Conservation (phyloP, 2,888 invertebrate genomes). For the Dasypogon diadema region DNA sequence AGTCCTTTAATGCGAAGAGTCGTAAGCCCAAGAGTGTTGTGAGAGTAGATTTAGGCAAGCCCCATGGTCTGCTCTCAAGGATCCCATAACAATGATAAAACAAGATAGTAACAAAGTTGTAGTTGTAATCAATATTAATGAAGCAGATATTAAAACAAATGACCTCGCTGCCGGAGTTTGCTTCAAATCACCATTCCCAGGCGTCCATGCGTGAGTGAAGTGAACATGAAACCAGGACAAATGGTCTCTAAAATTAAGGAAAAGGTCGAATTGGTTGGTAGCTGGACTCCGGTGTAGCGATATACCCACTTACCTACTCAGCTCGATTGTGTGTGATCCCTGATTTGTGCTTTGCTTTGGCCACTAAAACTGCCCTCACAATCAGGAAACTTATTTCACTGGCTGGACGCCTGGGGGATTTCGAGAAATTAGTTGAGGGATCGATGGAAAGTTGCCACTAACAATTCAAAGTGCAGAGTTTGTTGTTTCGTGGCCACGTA, state of each 20-base stretch:
- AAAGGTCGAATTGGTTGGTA: slow-evolving; percentile 8
- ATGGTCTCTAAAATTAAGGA: slow-evolving; percentile 50
- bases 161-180: slow-evolving; percentile 30
- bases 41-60: slow-evolving; percentile 17
- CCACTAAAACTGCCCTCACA: slow-evolving; percentile 27
- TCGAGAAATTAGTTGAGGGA: slow-evolving; percentile 49
- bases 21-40: slow-evolving; percentile 39
- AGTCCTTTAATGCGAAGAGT: slow-evolving; percentile 32
- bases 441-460: slow-evolving; percentile 34
- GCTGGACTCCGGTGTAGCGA: neutral
- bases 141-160: slow-evolving; percentile 53
- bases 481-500: slow-evolving; percentile 26
- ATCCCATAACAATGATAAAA: slow-evolving; percentile 17
- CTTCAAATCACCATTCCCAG: slow-evolving; percentile 13
- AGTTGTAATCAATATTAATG: slow-evolving; percentile 53
- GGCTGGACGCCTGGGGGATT: slow-evolving; percentile 26
- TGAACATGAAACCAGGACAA: slow-evolving; percentile 43
- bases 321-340: slow-evolving; percentile 27
- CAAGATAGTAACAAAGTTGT: slow-evolving; percentile 40
- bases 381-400: slow-evolving; percentile 47
- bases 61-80: neutral
- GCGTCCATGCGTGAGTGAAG: slow-evolving; percentile 42
- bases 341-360: slow-evolving; percentile 27
- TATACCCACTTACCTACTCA: neutral
- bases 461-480: slow-evolving; percentile 17